These are phyloP conservation scores for Bilobella aurantiaca DNA, from an alignment of 1,140 invertebrate genomes.

Conservation along the genomic window DNA sequence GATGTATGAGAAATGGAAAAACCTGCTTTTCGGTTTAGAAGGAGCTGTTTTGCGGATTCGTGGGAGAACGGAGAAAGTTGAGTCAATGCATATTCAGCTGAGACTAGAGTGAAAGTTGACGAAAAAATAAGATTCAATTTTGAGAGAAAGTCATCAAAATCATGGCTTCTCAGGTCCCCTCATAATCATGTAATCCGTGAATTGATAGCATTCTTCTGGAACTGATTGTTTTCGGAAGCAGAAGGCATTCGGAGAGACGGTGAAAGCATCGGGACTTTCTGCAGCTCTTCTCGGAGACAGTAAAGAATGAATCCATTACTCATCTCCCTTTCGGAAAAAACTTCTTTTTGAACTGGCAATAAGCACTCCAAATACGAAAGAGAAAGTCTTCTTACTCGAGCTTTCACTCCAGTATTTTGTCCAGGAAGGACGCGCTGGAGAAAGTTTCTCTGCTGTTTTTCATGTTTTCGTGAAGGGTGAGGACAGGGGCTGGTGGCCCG, in stretches of 20 bases:
- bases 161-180: too few relatives aligned
- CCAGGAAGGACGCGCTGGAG: neutral
- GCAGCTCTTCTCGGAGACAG: slow-evolving; percentile 24
- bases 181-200: neutral
- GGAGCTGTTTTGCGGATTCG: too few relatives aligned
- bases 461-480: neutral
- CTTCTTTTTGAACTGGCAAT: slow-evolving; percentile 6
- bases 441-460: neutral
- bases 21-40: too few relatives aligned
- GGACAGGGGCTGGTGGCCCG: neutral
- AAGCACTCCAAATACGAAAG: neutral
- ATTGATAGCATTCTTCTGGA: too few relatives aligned
- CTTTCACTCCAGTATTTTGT: neutral
- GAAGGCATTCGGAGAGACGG: slow-evolving; percentile 15
- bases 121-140: too few relatives aligned
- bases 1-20: too few relatives aligned
- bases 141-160: neutral
- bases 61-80: too few relatives aligned
- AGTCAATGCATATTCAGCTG: too few relatives aligned
- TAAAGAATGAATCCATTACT: slow-evolving; percentile 28
- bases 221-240: slow-evolving; percentile 1
- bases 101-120: too few relatives aligned
- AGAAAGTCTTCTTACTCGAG: neutral
- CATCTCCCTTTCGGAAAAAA: slow-evolving; percentile 22
- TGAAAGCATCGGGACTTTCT: too few relatives aligned